Evolutionary conservation across 2,888 invertebrate species (phyloP).

Genomic region (Caenorhabditis drosophilae): DNA sequence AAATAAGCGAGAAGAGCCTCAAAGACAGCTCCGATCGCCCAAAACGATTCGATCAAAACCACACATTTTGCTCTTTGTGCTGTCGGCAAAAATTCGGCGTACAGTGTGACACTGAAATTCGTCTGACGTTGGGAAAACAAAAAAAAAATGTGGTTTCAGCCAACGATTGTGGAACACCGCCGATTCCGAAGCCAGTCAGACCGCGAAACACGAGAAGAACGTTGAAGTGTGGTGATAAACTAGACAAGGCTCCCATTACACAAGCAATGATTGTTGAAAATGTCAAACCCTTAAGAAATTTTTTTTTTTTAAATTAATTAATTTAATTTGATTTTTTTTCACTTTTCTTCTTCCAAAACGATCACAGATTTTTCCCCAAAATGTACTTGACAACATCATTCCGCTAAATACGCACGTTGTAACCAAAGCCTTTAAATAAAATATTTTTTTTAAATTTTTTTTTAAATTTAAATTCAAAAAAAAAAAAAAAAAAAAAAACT

Average conservation of each 20-base stretch:
- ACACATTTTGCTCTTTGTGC: slow-evolving; percentile 93
- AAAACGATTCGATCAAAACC: slow-evolving; percentile 92
- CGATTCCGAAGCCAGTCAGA: slow-evolving; percentile 92
- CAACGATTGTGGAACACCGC: slow-evolving; percentile 96
- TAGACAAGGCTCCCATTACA: slow-evolving; percentile 87
- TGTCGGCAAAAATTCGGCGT: slow-evolving; percentile 92
- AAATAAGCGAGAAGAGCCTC: slow-evolving; percentile 87
- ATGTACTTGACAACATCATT: slow-evolving; percentile 94
- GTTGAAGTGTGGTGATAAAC: slow-evolving; percentile 86
- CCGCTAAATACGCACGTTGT: slow-evolving; percentile 90
- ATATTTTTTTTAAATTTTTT: not conserved
- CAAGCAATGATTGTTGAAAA: slow-evolving; percentile 87
- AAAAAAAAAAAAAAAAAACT: slow-evolving; percentile 77
- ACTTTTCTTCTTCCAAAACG: slow-evolving; percentile 61
- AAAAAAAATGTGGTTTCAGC: no score
- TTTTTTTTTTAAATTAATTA: not conserved
- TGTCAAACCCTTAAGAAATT: slow-evolving; percentile 81
- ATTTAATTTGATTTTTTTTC: no score
- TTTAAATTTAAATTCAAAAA: no score
- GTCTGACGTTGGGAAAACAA: no score
- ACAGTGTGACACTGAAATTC: slow-evolving; percentile 82
- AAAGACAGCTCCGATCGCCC: slow-evolving; percentile 92
- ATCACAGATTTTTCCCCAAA: slow-evolving; percentile 94
- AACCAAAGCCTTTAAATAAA: slow-evolving; percentile 78
- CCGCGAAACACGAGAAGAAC: slow-evolving; percentile 89